Evolutionary conservation across 2,797 vertebrate species (phyloP).

Genomic region (Urocyon cinereoargenteus): DNA sequence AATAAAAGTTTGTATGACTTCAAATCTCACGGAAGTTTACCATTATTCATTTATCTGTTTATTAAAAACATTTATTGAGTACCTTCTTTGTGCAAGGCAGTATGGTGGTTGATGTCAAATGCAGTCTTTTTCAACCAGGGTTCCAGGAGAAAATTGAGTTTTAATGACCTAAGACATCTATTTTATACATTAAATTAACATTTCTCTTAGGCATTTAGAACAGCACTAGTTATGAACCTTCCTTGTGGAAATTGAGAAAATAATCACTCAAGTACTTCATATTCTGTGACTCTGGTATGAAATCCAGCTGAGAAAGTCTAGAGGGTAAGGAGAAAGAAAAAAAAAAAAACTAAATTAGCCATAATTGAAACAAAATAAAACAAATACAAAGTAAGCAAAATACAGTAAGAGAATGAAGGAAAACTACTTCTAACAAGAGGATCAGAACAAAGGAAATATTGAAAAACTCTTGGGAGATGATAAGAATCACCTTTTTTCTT

Average conservation of each 20-base stretch:
- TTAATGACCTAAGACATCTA: neutral
- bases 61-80: neutral
- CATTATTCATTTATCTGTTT: neutral
- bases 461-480: neutral
- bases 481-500: neutral
- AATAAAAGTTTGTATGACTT: neutral
- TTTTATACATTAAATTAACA: neutral
- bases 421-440: neutral
- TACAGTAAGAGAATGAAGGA: neutral
- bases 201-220: neutral
- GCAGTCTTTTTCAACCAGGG: neutral
- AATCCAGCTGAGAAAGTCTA: neutral
- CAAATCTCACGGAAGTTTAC: neutral
- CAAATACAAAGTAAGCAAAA: neutral
- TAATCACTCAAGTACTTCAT: neutral
- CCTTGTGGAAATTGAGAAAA: neutral
- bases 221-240: neutral
- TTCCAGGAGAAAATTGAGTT: neutral
- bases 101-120: neutral
- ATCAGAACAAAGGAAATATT: neutral
- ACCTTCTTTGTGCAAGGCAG: neutral
- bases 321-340: neutral
- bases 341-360: neutral
- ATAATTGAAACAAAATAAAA: neutral
- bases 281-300: neutral